These are phyloP conservation scores for Thymelicus sylvestris DNA, from an alignment of 2,888 invertebrate genomes.

Conservation along the genomic window DNA sequence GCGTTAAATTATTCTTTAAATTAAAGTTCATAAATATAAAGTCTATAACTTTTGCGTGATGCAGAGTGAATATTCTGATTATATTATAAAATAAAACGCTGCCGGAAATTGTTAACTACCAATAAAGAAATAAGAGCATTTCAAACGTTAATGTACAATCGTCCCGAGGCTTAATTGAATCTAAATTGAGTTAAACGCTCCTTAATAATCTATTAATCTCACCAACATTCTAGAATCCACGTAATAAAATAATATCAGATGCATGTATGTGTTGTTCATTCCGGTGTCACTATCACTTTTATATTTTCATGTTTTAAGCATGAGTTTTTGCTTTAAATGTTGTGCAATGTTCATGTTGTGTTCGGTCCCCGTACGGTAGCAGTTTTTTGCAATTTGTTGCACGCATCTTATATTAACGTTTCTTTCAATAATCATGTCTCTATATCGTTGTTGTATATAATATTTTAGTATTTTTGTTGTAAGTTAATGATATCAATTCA, in stretches of 20 bases:
- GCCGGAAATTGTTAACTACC: not conserved
- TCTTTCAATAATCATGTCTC: too few relatives aligned
- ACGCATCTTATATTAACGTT: not conserved
- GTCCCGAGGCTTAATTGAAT: not conserved
- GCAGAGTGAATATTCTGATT: not conserved
- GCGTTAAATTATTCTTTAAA: not conserved
- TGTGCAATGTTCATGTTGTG: constrained; percentile 12
- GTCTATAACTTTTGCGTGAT: too few relatives aligned
- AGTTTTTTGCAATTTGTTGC: not conserved
- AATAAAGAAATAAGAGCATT: too few relatives aligned
- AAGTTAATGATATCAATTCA: not conserved
- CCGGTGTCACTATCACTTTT: constrained; percentile 1
- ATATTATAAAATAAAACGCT: not conserved
- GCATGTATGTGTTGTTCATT: constrained; percentile 12
- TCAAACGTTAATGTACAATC: too few relatives aligned
- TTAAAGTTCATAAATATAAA: too few relatives aligned
- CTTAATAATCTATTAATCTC: not conserved
- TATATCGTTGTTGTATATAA: too few relatives aligned
- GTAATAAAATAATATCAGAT: not conserved
- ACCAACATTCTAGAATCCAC: not conserved
- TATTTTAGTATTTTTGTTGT: not conserved
- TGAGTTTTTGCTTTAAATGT: constrained; percentile 26
- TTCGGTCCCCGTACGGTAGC: not conserved
- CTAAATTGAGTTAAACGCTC: not conserved
- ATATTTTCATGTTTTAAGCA: constrained; percentile 9